Conservation (phyloP, 2,888 invertebrate genomes). For the Lithosia quadra region DNA sequence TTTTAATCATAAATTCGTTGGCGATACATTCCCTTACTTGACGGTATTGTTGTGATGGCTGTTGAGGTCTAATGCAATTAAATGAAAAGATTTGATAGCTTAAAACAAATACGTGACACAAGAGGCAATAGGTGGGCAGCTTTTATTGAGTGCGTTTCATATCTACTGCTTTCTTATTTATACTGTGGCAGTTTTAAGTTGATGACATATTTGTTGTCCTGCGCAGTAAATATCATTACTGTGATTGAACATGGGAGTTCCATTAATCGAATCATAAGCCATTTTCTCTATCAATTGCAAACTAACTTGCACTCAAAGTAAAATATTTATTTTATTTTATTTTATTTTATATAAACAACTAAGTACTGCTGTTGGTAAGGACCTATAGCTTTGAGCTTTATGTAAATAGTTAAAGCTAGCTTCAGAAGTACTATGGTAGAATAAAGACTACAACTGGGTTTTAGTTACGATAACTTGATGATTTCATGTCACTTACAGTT, state of each 20-base stretch:
- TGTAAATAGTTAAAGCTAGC: no score
- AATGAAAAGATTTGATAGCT: neutral
- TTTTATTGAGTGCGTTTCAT: neutral
- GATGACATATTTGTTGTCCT: neutral
- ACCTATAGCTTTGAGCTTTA: no score
- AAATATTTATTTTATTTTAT: no score
- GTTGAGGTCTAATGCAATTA: neutral
- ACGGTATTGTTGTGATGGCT: neutral
- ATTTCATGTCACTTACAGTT: no score
- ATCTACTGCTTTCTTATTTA: neutral
- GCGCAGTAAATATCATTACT: conserved; percentile 6
- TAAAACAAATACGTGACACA: neutral
- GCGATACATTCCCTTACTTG: neutral
- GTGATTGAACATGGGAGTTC: conserved; percentile 5
- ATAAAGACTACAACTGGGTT: no score
- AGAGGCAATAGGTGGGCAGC: neutral
- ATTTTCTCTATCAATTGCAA: neutral
- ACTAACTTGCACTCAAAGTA: no score
- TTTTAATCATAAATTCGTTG: no score
- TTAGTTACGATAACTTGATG: no score
- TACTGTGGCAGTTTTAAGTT: neutral
- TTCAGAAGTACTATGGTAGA: no score
- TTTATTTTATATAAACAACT: no score
- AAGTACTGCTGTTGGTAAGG: no score
- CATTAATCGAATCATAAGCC: neutral